Evolutionary conservation across 1,140 invertebrate genomes (phyloP).

Genomic region (Brachionus rubens): DNA sequence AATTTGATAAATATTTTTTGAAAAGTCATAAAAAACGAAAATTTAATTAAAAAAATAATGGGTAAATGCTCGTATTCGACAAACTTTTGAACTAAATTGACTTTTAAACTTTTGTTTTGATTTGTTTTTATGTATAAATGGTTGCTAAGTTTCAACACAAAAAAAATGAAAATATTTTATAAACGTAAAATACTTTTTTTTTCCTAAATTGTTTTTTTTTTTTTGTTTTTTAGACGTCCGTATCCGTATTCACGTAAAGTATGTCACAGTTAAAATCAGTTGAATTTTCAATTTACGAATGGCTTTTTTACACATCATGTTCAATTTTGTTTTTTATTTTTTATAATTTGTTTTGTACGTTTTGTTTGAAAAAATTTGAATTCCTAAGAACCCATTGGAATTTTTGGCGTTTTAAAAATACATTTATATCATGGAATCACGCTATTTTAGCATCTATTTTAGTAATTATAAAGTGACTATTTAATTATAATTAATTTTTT

Average conservation of each 20-base stretch:
- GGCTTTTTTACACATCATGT: conserved; percentile 6
- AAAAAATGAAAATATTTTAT: neutral
- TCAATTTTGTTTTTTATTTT: conserved; percentile 19
- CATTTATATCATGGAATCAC: conserved; percentile 40
- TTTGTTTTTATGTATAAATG: too few species aligned
- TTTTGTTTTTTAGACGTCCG: neutral
- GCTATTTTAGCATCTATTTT: conserved; percentile 18
- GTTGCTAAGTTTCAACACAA: conserved; percentile 10
- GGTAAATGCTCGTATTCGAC: neutral
- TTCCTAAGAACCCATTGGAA: conserved; percentile 34
- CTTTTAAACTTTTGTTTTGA: conserved; percentile 21
- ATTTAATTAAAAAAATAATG: conserved; percentile 16
- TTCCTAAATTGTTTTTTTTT: neutral
- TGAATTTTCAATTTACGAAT: neutral
- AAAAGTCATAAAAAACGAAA: neutral
- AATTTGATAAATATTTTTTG: neutral
- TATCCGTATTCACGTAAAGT: too few species aligned
- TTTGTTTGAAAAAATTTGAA: conserved; percentile 7
- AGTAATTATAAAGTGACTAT: neutral
- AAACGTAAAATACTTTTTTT: too few species aligned
- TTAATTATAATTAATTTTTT: neutral
- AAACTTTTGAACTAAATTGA: conserved; percentile 17
- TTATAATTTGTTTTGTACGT: conserved; percentile 17
- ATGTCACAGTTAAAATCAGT: conserved; percentile 9
- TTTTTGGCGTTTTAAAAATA: conserved; percentile 45